phyloP scores from a whole-genome alignment of 2,797 vertebrate genomes.

The Galaxias olidus region DNA sequence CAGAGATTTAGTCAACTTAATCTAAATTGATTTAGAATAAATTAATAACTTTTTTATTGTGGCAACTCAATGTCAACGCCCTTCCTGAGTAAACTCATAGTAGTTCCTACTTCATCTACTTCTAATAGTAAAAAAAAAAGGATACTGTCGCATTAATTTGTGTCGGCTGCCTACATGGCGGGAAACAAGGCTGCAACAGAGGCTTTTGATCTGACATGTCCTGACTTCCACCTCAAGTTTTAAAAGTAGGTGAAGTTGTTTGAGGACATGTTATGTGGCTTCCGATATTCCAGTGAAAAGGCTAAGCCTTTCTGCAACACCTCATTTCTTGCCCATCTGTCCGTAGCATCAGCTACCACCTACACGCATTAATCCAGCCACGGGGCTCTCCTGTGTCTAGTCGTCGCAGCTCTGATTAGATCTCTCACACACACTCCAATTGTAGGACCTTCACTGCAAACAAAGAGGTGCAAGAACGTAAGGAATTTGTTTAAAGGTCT shows the following conservation, averaged over 20 bases:
- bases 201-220: conserved; percentile 4
- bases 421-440: conserved; percentile 40
- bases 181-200: neutral
- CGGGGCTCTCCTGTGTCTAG: conserved; percentile 45
- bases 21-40: no score
- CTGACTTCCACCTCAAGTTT: conserved; percentile 16
- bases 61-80: no score
- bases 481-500: conserved; percentile 28
- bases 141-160: no score
- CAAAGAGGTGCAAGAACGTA: conserved; percentile 35
- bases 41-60: no score
- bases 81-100: no score
- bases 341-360: conserved; percentile 64
- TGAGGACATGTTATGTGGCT: conserved; percentile 11
- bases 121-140: no score
- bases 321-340: conserved; percentile 66
- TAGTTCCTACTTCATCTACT: no score
- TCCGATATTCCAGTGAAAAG: conserved; percentile 28
- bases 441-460: conserved; percentile 35
- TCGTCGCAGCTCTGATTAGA: conserved; percentile 55
- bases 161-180: no score
- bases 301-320: conserved; percentile 51
- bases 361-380: conserved; percentile 45
- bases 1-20: conserved; percentile 6
- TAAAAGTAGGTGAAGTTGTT: conserved; percentile 45